Conservation (phyloP, 2,113 vertebrate species). For the Nyctibius bracteatus region DNA sequence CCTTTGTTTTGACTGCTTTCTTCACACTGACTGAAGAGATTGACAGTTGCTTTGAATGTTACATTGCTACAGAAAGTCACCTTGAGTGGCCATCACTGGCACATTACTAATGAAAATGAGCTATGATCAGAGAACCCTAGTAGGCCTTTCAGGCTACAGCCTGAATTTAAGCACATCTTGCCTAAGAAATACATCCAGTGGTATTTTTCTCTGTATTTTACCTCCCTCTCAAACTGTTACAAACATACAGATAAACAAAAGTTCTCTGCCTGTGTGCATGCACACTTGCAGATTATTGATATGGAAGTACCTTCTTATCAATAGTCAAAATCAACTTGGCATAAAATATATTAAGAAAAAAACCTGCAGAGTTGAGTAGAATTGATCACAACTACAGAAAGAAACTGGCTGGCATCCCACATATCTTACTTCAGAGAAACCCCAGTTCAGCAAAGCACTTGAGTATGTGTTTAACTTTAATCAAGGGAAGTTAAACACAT, state of each 20-base stretch:
- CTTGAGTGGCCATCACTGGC: background rate
- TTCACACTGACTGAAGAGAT: background rate
- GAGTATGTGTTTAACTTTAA: constrained; percentile 50
- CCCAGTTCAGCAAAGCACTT: constrained; percentile 34
- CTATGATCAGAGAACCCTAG: background rate
- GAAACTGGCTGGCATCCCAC: constrained; percentile 17
- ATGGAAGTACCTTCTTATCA: background rate
- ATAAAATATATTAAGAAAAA: background rate
- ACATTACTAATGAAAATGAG: background rate
- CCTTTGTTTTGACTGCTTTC: background rate
- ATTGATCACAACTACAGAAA: background rate
- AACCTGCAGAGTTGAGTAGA: background rate
- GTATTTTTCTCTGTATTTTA: background rate
- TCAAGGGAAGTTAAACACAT: constrained; percentile 58
- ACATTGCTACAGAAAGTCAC: background rate
- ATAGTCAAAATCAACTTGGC: background rate
- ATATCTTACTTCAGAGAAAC: constrained; percentile 29
- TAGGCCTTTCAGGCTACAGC: background rate
- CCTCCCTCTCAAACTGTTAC: background rate
- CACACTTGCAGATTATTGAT: background rate
- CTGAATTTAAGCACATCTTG: background rate
- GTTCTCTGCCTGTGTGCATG: background rate
- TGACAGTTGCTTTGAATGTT: background rate
- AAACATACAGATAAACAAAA: background rate
- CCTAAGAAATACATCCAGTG: background rate